Evolutionary conservation across 2,888 invertebrate species (phyloP).

Genomic region (Apotomis capreana): DNA sequence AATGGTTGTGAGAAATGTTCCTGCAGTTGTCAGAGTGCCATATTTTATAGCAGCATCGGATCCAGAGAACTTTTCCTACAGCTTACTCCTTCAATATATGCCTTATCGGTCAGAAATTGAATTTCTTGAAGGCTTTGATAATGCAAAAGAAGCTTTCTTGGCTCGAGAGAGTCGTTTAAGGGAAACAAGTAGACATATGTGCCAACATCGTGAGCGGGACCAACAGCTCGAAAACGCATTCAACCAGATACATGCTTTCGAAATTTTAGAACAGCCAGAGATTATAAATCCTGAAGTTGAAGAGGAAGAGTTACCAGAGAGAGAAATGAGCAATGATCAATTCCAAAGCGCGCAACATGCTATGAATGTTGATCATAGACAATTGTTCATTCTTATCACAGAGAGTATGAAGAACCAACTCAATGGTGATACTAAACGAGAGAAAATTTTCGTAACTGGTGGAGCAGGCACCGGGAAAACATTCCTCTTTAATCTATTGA

Average conservation of each 20-base stretch:
- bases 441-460: conserved; percentile 33
- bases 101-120: conserved; percentile 44
- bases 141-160: conserved; percentile 41
- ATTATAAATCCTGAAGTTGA: conserved; percentile 38
- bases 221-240: too few relatives aligned
- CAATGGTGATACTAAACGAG: conserved; percentile 19
- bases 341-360: conserved; percentile 40
- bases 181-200: conserved; percentile 20
- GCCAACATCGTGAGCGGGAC: conserved; percentile 7
- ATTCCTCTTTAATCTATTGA: conserved; percentile 45
- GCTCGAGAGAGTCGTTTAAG: too few relatives aligned
- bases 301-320: conserved; percentile 35
- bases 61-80: conserved; percentile 48
- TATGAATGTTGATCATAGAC: conserved; percentile 41
- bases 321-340: conserved; percentile 44
- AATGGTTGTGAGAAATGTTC: conserved; percentile 38
- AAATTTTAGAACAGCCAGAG: conserved; percentile 43
- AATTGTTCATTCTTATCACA: conserved; percentile 42
- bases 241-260: conserved; percentile 46
- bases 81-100: conserved; percentile 46
- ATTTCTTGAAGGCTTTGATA: conserved; percentile 43
- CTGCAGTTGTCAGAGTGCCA: conserved; percentile 18
- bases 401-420: conserved; percentile 44
- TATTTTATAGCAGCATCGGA: conserved; percentile 43
- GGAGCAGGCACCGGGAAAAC: conserved; percentile 45